These are phyloP conservation scores for Naja naja DNA, from an alignment of 2,113 vertebrate genomes.

Conservation along the genomic window DNA sequence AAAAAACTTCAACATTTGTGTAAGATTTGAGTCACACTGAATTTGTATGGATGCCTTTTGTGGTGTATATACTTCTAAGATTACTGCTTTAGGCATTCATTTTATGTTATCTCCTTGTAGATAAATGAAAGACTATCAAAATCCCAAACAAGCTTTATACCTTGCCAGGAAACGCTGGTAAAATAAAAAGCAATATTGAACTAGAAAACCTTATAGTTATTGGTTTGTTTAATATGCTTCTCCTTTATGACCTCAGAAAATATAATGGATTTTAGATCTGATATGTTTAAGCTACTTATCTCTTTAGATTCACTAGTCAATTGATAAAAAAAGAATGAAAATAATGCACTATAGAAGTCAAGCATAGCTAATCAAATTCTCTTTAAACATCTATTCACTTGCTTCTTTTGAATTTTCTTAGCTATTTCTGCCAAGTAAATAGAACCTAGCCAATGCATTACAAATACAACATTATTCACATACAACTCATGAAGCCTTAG, in stretches of 20 bases:
- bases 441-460: background rate
- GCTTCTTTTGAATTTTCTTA: background rate
- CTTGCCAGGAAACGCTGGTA: background rate
- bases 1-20: background rate
- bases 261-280: background rate
- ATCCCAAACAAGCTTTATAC: background rate
- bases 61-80: background rate
- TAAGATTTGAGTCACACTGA: background rate
- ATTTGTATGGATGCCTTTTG: background rate
- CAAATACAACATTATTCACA: background rate
- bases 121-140: fast-evolving
- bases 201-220: background rate
- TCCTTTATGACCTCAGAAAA: background rate
- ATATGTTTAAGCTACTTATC: background rate
- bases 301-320: background rate
- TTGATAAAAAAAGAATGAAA: constrained; percentile 14
- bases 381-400: background rate
- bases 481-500: background rate
- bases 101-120: background rate
- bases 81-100: background rate
- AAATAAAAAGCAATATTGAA: background rate
- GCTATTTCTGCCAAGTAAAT: background rate
- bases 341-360: background rate
- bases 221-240: background rate
- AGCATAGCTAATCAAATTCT: constrained; percentile 9